Evolutionary conservation across 30 jellyfish, hydroid and myxozoan genomes (phyloP).

Genomic region (Aurelia aurita): DNA sequence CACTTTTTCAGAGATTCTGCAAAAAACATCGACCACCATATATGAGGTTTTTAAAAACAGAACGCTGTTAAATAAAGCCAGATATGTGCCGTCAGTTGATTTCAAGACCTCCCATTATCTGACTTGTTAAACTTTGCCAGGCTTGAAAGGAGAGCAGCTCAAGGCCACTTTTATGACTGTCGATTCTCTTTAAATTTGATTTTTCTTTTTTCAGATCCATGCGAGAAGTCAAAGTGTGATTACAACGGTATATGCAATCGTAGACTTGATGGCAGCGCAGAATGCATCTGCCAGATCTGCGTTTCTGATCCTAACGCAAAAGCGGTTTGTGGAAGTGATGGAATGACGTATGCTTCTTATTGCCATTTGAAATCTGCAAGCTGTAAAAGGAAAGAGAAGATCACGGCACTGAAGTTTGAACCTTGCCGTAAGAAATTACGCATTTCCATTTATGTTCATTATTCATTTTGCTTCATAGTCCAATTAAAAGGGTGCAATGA

Average conservation of each 20-base stretch:
- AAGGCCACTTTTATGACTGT: too few relatives aligned
- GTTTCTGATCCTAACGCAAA: background rate
- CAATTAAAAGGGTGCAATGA: too few relatives aligned
- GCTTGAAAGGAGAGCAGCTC: too few relatives aligned
- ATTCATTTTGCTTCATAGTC: too few relatives aligned
- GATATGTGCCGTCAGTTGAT: too few relatives aligned
- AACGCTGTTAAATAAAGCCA: too few relatives aligned
- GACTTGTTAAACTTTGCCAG: too few relatives aligned
- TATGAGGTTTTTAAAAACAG: too few relatives aligned
- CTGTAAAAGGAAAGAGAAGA: background rate
- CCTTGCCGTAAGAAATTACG: conserved; percentile 26
- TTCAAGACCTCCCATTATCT: too few relatives aligned
- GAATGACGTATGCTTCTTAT: conserved; percentile 20
- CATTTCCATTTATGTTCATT: too few relatives aligned
- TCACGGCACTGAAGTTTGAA: background rate
- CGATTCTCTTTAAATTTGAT: background rate
- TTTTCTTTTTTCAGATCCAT: conserved; percentile 17
- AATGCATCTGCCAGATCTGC: conserved; percentile 19
- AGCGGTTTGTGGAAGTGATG: conserved; percentile 42
- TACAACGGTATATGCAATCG: conserved; percentile 7
- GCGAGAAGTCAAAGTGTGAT: background rate
- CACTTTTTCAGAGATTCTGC: too few relatives aligned
- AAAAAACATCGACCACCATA: too few relatives aligned
- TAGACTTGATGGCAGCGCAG: conserved; percentile 2
- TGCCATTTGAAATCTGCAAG: conserved; percentile 20